Evolutionary conservation across 2,888 invertebrate species (phyloP).

Genomic region (Hoplodrina blanda): DNA sequence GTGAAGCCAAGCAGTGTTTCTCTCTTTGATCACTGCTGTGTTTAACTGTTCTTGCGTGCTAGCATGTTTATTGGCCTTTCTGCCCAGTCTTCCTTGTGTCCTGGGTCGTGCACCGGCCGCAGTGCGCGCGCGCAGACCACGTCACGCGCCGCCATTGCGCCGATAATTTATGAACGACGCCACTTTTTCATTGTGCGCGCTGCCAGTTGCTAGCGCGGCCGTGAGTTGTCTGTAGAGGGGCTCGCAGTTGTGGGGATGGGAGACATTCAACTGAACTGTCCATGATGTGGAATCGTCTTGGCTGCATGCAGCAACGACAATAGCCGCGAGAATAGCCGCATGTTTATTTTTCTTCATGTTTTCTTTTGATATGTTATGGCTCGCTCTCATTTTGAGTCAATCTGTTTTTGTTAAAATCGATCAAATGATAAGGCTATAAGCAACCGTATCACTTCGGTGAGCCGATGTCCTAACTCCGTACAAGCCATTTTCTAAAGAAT

Average conservation of each 20-base stretch:
- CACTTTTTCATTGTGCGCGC: conserved; percentile 75
- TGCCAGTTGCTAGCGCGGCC: conserved; percentile 64
- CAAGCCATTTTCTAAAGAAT: not conserved
- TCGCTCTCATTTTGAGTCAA: no score
- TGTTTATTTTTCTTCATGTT: not conserved
- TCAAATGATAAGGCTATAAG: not conserved
- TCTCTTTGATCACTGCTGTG: no score
- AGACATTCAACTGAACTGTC: not conserved
- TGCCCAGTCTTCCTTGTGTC: not conserved
- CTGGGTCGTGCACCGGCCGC: conserved; percentile 52
- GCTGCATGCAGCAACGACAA: not conserved
- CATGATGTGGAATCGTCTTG: not conserved
- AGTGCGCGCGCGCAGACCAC: conserved; percentile 67
- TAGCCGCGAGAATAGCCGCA: no score
- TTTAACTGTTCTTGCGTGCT: not conserved
- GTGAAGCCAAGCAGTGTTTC: no score
- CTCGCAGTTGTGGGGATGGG: not conserved
- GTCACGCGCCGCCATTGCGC: conserved; percentile 72
- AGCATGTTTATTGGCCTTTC: conserved; percentile 4
- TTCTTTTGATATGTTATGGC: no score
- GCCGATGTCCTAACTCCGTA: not conserved
- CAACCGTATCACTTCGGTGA: not conserved
- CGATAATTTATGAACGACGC: conserved; percentile 79
- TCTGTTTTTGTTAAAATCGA: no score
- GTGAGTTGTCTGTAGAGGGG: conserved; percentile 55